Conservation (phyloP, 2,113 vertebrate species). For the Blennius ocellaris region DNA sequence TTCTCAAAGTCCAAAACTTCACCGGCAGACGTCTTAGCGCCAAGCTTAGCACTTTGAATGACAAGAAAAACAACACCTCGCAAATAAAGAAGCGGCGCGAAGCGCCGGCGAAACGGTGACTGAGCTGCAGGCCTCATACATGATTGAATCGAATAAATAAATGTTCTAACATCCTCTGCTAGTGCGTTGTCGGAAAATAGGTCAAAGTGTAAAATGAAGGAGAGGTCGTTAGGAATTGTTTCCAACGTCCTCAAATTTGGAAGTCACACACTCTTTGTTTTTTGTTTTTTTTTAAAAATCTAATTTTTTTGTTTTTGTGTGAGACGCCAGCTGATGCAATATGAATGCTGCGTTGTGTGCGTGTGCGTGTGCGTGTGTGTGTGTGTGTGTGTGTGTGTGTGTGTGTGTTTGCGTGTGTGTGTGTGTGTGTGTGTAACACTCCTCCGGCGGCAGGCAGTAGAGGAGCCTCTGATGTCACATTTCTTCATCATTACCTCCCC, state of each 20-base stretch:
- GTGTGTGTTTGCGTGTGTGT: background rate
- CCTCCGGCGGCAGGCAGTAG: constrained; percentile 51
- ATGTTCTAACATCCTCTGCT: background rate
- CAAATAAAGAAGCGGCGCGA: background rate
- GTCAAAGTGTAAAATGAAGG: background rate
- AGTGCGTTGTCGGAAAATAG: background rate
- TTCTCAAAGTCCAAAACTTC: background rate
- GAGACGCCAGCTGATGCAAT: constrained; percentile 35
- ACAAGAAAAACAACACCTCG: constrained; percentile 9
- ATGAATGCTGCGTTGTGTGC: constrained; percentile 37
- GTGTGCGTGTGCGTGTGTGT: background rate
- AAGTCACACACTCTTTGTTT: background rate
- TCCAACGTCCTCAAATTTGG: background rate
- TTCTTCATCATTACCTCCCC: constrained; percentile 63
- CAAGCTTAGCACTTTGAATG: background rate
- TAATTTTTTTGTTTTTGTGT: constrained; percentile 2
- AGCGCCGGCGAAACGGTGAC: background rate
- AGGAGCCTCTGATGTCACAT: constrained; percentile 56
- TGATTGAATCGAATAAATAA: background rate
- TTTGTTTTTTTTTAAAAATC: background rate
- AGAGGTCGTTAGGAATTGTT: background rate
- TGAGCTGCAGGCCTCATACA: background rate
- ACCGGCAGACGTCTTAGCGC: background rate
- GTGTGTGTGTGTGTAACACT: constrained; percentile 1
- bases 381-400: constrained; percentile 5